phyloP scores from a whole-genome alignment of 2,888 invertebrate genomes.

The Dendrolimus houi region DNA sequence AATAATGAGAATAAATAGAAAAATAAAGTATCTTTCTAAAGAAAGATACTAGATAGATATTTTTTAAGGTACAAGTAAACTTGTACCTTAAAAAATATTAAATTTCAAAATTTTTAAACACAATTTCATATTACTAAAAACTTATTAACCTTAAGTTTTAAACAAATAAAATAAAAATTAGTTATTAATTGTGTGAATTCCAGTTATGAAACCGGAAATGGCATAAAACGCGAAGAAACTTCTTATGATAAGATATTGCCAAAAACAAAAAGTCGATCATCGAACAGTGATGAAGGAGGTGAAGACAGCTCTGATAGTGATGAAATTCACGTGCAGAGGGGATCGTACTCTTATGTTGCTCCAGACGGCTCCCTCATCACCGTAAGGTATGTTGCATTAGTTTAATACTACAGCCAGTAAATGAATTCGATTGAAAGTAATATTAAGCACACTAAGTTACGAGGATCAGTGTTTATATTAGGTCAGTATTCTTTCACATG shows the following conservation, averaged over 20 bases:
- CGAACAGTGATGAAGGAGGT: constrained; percentile 60
- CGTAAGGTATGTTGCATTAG: constrained; percentile 55
- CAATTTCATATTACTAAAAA: neutral
- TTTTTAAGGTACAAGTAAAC: too few species aligned
- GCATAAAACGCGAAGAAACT: constrained; percentile 84
- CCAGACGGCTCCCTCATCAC: constrained; percentile 82
- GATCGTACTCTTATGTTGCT: constrained; percentile 82
- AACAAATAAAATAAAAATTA: neutral
- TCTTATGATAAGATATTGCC: constrained; percentile 81
- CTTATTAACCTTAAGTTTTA: neutral
- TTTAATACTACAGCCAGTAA: too few species aligned
- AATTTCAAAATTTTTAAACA: neutral
- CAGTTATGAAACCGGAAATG: constrained; percentile 87
- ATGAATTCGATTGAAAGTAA: too few species aligned
- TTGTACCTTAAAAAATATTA: too few species aligned
- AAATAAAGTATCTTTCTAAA: neutral
- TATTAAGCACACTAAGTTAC: too few species aligned
- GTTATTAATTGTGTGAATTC: constrained; percentile 4
- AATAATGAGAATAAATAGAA: constrained; percentile 3
- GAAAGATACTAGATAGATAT: too few species aligned
- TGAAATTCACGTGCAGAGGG: constrained; percentile 78
- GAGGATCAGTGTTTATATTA: too few species aligned
- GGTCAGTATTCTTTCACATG: too few species aligned
- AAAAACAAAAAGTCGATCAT: constrained; percentile 45
- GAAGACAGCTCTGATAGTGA: constrained; percentile 73